Evolutionary conservation across 1,140 invertebrate genomes (phyloP).

Genomic region (Glossosoma conforme): DNA sequence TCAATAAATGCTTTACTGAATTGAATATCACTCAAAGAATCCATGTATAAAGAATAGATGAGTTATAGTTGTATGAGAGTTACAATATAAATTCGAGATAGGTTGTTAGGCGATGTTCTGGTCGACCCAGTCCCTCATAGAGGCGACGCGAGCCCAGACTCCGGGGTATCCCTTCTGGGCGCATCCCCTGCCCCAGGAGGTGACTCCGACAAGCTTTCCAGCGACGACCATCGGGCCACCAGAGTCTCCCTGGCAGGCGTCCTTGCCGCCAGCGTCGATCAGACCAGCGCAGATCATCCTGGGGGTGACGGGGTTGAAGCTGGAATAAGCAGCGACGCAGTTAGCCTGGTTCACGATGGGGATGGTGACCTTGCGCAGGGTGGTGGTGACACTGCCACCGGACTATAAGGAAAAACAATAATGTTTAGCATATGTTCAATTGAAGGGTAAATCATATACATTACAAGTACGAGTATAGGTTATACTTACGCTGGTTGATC

Average conservation of each 20-base stretch:
- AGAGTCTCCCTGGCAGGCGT: slow-evolving; percentile 35
- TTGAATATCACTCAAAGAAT: too few species aligned
- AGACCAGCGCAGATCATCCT: slow-evolving; percentile 53
- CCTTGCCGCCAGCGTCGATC: slow-evolving; percentile 30
- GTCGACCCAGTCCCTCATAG: too few species aligned
- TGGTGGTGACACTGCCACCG: slow-evolving; percentile 26
- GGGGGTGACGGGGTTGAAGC: slow-evolving; percentile 33
- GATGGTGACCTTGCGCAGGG: slow-evolving; percentile 38
- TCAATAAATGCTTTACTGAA: too few species aligned
- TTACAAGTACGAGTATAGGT: not conserved
- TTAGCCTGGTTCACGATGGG: slow-evolving; percentile 33
- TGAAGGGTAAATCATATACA: not conserved
- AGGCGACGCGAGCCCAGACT: slow-evolving; percentile 56
- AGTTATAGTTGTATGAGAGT: too few species aligned
- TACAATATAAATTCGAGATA: too few species aligned
- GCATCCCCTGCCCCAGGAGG: slow-evolving; percentile 47
- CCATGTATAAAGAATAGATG: too few species aligned
- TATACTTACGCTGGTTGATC: slow-evolving; percentile 24
- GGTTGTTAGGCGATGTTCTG: too few species aligned
- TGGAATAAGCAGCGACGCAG: slow-evolving; percentile 34
- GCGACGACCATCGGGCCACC: slow-evolving; percentile 36
- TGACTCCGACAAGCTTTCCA: slow-evolving; percentile 40
- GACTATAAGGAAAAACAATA: slow-evolving; percentile 10
- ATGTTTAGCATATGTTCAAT: not conserved
- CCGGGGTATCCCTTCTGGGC: slow-evolving; percentile 50